phyloP scores from a whole-genome alignment of 2,797 vertebrate genomes.

The Artibeus lituratus region DNA sequence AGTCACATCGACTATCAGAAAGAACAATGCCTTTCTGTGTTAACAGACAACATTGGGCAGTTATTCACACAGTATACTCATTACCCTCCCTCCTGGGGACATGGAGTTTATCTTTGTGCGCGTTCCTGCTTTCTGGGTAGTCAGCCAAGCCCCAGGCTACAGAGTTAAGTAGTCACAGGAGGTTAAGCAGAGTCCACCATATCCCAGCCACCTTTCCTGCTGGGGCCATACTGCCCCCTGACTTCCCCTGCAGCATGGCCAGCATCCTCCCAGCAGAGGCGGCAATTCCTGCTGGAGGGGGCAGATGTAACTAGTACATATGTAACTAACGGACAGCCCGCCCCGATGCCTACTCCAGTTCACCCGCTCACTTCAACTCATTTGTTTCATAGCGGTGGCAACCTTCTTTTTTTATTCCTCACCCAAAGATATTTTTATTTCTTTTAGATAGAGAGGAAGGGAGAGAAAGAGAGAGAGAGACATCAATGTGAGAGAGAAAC shows the following conservation, averaged over 20 bases:
- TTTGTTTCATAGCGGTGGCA: not conserved
- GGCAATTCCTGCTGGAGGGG: not conserved
- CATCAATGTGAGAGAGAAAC: not conserved
- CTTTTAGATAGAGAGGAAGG: not conserved
- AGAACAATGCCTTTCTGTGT: not conserved
- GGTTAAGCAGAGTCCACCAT: not conserved
- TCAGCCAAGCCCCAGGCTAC: not conserved
- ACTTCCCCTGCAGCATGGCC: not conserved
- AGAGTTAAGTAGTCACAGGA: not conserved
- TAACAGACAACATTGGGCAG: not conserved
- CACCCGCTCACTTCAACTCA: not conserved
- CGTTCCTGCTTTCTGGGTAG: not conserved
- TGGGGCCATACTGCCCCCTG: not conserved
- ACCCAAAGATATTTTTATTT: not conserved
- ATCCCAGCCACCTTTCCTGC: not conserved
- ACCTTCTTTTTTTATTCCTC: not conserved
- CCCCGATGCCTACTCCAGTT: not conserved
- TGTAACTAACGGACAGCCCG: accelerated
- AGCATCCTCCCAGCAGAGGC: not conserved
- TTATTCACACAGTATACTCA: not conserved
- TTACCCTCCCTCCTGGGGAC: not conserved
- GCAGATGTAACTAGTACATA: not conserved
- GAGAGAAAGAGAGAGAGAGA: too few relatives aligned
- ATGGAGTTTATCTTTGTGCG: not conserved
- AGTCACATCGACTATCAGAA: not conserved